phyloP scores from a whole-genome alignment of 2,113 vertebrate species.

The Ptyas mucosa region DNA sequence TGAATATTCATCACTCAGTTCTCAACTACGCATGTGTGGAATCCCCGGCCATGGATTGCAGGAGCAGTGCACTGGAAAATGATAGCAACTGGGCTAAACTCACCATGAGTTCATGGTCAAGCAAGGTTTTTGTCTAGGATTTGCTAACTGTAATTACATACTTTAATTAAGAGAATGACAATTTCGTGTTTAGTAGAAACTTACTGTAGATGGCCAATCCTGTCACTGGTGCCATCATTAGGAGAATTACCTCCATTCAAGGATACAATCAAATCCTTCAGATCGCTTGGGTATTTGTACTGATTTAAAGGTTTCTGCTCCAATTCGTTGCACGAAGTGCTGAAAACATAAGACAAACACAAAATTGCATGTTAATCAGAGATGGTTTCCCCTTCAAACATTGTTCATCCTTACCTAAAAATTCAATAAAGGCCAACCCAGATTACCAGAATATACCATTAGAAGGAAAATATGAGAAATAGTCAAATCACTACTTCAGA shows the following conservation, averaged over 20 bases:
- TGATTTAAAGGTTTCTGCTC: conserved; percentile 41
- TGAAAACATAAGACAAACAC: conserved; percentile 21
- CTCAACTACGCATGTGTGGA: no score
- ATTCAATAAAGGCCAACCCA: background rate
- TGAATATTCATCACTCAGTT: no score
- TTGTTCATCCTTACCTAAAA: background rate
- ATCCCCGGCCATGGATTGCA: no score
- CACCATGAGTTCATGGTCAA: background rate
- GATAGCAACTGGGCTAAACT: background rate
- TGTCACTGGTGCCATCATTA: background rate
- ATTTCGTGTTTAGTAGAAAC: accelerated
- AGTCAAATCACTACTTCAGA: background rate
- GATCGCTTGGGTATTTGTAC: conserved; percentile 46
- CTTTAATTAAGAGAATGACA: background rate
- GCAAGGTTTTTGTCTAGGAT: background rate
- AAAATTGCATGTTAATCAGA: background rate
- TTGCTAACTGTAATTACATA: background rate
- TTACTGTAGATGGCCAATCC: conserved; percentile 59
- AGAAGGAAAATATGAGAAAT: background rate
- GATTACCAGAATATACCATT: background rate
- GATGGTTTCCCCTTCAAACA: background rate
- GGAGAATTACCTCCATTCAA: background rate
- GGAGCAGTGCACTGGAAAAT: no score
- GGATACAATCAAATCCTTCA: conserved; percentile 57
- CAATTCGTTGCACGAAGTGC: conserved; percentile 40